Base-by-base conservation (phyloP, 2,113 vertebrate genomes). In the Stigmatopora argus region DNA sequence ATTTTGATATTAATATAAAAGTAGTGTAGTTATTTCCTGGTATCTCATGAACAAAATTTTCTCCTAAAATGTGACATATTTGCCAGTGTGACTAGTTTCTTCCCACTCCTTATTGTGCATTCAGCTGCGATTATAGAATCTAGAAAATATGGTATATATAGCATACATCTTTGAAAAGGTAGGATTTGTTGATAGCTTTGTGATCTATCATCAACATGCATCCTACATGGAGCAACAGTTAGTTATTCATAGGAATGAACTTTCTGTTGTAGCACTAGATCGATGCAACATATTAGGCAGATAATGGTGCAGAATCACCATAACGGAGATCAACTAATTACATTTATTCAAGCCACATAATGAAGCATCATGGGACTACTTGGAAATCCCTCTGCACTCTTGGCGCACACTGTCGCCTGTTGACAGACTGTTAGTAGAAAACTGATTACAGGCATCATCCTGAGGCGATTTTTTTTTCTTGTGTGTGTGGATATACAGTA, bases 291-390 rank as follows among this genome's bases (percentile, higher is more conserved):
- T 23, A 69, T 64, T 31, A 15, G 31, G 23, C 19, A 17, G 26
- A 15, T 57, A 47, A 12, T 44, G 15, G 34, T 56, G 58, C 56
- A 62, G 47, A 62, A 31, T 62, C 66, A 68, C 47, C 61, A 19
- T 26, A 34, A 64, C 59, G 47, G 71, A 67, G 63, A 14, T 56
- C 8, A 76, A 79, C 65, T 70, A 74, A 82, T 76, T 48, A 65
- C 66, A 10, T 78, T 70, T 76, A 79, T 72, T 78, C 77, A 71
- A 66, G 56, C 21, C 62, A 23, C 65, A 64, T 85, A 83, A 87
- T 84, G 67, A 70, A 73, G 67, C 76, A 81, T 81, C 74, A 72
- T 65, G 80, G 67, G 78, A 69, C 68, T 69, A 66, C 69, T 76
- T 77, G 67, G 56, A 66, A 74, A 81, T 86, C 60, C 72, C 70